phyloP scores from a whole-genome alignment of 2,797 vertebrate species.

The Nannoperca obscura region DNA sequence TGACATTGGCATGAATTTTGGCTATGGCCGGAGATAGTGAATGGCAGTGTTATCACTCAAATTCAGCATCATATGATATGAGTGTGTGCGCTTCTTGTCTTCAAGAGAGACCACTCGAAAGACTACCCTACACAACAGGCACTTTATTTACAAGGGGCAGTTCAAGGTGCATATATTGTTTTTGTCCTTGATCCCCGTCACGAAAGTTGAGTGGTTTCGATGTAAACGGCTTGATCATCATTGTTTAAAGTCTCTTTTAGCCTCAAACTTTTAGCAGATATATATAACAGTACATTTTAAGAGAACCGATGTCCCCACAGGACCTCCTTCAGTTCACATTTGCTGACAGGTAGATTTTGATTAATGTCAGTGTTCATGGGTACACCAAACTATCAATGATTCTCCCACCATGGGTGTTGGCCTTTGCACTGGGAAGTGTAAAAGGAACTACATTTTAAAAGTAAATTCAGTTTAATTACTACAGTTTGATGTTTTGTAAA shows the following conservation, averaged over 20 bases:
- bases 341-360: background rate
- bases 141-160: slow-evolving; percentile 33
- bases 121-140: slow-evolving; percentile 16
- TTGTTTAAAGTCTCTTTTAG: background rate
- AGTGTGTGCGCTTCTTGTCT: background rate
- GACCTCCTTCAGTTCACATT: background rate
- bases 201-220: background rate
- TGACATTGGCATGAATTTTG: slow-evolving; percentile 25
- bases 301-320: background rate
- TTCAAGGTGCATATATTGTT: background rate
- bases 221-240: background rate
- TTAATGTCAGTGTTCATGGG: background rate
- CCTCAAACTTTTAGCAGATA: background rate
- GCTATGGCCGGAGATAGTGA: background rate
- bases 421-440: background rate
- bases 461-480: background rate
- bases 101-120: background rate
- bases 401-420: background rate
- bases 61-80: slow-evolving; percentile 15
- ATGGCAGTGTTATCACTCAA: slow-evolving; percentile 39
- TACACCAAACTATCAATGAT: background rate
- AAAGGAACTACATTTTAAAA: background rate
- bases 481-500: background rate
- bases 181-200: background rate
- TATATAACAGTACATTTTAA: background rate